Evolutionary conservation across 2,888 invertebrate species (phyloP).

Genomic region (Clanis bilineata): DNA sequence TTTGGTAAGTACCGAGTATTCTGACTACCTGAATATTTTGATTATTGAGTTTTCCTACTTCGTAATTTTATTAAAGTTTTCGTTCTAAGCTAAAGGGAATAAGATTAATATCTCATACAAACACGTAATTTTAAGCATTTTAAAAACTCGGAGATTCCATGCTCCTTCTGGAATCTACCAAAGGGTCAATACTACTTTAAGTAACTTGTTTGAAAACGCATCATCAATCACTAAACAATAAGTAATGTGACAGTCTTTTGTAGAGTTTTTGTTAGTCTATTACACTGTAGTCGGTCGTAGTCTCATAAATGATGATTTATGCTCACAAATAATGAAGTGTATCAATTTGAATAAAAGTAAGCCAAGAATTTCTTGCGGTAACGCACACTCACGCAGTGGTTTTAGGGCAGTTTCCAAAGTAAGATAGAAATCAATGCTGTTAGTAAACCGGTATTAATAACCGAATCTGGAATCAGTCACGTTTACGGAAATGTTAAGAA

Average conservation of each 20-base stretch:
- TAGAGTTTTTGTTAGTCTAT: neutral
- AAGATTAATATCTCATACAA: neutral
- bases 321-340: slow-evolving; percentile 14
- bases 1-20: slow-evolving; percentile 74
- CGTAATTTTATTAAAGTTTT: neutral
- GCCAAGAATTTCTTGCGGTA: neutral
- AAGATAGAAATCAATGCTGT: neutral
- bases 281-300: no score
- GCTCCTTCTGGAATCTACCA: neutral
- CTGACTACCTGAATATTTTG: slow-evolving; percentile 13
- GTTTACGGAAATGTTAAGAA: neutral
- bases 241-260: neutral
- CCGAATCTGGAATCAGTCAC: neutral
- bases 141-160: neutral
- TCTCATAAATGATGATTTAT: slow-evolving; percentile 4
- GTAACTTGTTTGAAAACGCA: neutral
- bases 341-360: slow-evolving; percentile 18
- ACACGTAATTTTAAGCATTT: neutral
- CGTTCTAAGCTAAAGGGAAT: neutral
- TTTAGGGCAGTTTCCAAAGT: neutral
- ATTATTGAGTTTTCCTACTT: neutral
- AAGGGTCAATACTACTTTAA: neutral
- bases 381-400: neutral
- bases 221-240: neutral
- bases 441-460: neutral